Conservation (phyloP, 1,140 invertebrate species). For the Cryptotermes secundus region DNA sequence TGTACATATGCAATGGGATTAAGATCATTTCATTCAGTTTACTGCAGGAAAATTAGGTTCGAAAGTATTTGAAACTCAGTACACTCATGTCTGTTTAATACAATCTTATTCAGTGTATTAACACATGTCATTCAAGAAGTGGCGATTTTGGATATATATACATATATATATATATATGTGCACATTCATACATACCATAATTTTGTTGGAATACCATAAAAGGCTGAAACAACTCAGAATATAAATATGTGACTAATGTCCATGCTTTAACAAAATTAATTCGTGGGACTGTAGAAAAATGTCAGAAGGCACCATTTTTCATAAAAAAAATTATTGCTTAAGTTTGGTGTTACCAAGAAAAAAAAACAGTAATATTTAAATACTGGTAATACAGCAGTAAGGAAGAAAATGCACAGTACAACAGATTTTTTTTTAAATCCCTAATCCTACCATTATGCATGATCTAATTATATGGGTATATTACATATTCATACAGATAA, state of each 20-base stretch:
- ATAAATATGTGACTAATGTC: not conserved
- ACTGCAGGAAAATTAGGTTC: not conserved
- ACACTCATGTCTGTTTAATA: not conserved
- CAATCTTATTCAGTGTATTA: not conserved
- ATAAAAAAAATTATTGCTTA: not conserved
- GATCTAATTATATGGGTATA: slow-evolving; percentile 13
- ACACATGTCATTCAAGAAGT: not conserved
- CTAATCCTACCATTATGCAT: not conserved
- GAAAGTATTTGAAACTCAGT: not conserved
- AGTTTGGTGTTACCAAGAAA: not conserved
- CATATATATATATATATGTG: no score
- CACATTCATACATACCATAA: not conserved
- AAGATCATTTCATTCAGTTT: not conserved
- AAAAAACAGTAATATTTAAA: not conserved
- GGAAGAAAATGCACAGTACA: not conserved
- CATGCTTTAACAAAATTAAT: not conserved
- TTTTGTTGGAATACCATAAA: not conserved
- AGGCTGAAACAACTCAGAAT: not conserved
- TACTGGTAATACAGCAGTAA: not conserved
- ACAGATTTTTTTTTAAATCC: not conserved
- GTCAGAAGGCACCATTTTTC: not conserved
- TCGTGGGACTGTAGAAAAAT: not conserved
- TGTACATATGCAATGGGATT: not conserved
- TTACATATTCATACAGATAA: not conserved
- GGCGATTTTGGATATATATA: not conserved